Conservation (phyloP, 2,888 invertebrate genomes). For the Trissonchulus latispiculum region DNA sequence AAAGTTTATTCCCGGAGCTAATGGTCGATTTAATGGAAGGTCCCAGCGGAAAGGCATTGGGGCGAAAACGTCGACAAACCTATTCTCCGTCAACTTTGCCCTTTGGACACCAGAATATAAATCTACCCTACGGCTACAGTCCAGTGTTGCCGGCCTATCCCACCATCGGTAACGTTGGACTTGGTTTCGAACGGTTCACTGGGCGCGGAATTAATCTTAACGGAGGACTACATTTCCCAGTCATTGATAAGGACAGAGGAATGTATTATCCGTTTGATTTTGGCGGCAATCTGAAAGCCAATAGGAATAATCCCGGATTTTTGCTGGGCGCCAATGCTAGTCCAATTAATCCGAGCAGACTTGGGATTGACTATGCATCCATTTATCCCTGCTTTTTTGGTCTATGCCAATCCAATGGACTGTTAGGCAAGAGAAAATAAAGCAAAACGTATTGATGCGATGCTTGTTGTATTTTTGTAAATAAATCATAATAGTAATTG, state of each 20-base stretch:
- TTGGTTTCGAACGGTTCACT: not conserved
- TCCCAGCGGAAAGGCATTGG: not conserved
- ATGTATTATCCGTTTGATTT: not conserved
- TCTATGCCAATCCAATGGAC: no score
- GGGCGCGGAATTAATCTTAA: not conserved
- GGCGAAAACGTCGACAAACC: not conserved
- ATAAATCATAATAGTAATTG: no score
- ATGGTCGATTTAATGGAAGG: not conserved
- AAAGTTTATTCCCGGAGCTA: not conserved
- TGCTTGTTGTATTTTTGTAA: no score
- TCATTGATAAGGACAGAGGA: not conserved
- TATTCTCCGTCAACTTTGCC: not conserved
- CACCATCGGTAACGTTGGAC: not conserved
- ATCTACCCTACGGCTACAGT: not conserved
- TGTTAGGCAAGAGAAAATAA: no score
- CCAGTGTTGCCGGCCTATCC: not conserved
- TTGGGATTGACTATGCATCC: not conserved
- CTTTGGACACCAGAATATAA: not conserved
- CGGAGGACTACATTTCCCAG: not conserved
- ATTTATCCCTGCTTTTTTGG: not conserved
- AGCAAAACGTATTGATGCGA: no score
- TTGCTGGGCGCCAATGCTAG: not conserved
- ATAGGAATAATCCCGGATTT: not conserved
- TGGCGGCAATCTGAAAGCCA: not conserved
- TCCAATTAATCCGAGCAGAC: not conserved